These are phyloP conservation scores for Parascotia fuliginaria DNA, from an alignment of 2,888 invertebrate genomes.

Conservation along the genomic window DNA sequence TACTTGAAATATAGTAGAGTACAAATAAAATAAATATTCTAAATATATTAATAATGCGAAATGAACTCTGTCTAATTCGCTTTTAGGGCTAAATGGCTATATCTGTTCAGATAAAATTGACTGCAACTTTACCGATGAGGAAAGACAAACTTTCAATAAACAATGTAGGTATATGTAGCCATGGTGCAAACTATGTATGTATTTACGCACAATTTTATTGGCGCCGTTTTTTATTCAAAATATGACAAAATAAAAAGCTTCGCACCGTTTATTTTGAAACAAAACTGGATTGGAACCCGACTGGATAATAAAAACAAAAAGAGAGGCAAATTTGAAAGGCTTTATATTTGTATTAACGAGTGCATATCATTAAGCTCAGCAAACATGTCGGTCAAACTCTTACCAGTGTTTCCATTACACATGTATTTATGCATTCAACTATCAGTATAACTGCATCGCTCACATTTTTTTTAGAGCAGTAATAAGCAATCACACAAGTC, in stretches of 20 bases:
- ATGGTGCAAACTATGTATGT: no score
- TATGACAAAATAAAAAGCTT: slow-evolving; percentile 2
- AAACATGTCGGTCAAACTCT: slow-evolving; percentile 20
- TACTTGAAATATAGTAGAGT: no score
- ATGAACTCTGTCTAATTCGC: no score
- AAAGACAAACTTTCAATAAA: no score
- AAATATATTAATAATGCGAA: no score
- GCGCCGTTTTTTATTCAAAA: background rate
- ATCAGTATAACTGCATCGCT: slow-evolving; percentile 15
- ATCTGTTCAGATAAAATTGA: no score
- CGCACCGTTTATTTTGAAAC: slow-evolving; percentile 1
- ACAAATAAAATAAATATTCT: no score
- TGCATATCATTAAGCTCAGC: slow-evolving; percentile 16
- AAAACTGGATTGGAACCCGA: slow-evolving; percentile 8
- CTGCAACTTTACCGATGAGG: no score
- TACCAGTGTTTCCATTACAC: slow-evolving; percentile 24
- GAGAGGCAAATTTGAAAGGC: slow-evolving; percentile 10
- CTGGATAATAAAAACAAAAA: slow-evolving; percentile 16
- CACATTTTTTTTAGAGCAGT: slow-evolving; percentile 33
- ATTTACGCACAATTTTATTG: background rate
- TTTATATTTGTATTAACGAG: slow-evolving; percentile 16
- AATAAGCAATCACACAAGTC: slow-evolving; percentile 16
- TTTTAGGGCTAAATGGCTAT: no score
- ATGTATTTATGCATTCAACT: slow-evolving; percentile 26
- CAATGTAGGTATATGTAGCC: no score